phyloP scores from a whole-genome alignment of 2,888 invertebrate genomes.

The Hedychridium roseum region DNA sequence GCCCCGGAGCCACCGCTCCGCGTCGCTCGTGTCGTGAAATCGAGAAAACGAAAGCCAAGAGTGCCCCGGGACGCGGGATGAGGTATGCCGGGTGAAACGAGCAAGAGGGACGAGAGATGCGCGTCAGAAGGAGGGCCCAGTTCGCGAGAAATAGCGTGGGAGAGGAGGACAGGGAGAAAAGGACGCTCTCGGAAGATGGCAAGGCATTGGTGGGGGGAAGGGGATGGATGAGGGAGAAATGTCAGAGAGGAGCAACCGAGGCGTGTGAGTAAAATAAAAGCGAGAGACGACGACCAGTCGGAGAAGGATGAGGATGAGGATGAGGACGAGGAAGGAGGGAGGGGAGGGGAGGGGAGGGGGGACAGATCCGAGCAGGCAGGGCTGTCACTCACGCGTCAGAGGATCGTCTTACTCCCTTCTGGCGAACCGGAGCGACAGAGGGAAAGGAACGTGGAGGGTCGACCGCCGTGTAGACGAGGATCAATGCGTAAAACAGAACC shows the following conservation, averaged over 20 bases:
- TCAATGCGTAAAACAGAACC: slow-evolving; percentile 14
- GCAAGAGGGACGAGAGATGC: no score
- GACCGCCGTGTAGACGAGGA: no score
- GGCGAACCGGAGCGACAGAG: no score
- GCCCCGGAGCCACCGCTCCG: slow-evolving; percentile 12
- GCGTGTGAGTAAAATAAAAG: slow-evolving; percentile 5
- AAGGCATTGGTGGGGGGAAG: not conserved
- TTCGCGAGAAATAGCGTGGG: slow-evolving; percentile 10
- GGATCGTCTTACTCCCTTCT: no score
- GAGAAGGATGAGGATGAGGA: slow-evolving; percentile 4
- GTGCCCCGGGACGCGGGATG: no score
- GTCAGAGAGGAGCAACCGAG: slow-evolving; percentile 10
- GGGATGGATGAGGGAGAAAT: no score
- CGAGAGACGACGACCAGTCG: not conserved
- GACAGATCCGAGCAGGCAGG: slow-evolving; percentile 45
- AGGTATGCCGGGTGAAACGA: no score
- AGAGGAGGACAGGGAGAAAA: slow-evolving; percentile 3
- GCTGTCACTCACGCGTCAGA: slow-evolving; percentile 52
- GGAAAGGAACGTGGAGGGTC: no score
- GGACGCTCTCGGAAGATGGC: not conserved
- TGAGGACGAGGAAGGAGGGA: slow-evolving; percentile 13
- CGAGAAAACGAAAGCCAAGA: no score
- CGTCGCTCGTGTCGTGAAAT: no score
- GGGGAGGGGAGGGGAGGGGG: slow-evolving; percentile 23
- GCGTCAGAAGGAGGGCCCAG: no score